These are phyloP conservation scores for Hycleus cichorii DNA, from an alignment of 1,140 invertebrate genomes.

Conservation along the genomic window DNA sequence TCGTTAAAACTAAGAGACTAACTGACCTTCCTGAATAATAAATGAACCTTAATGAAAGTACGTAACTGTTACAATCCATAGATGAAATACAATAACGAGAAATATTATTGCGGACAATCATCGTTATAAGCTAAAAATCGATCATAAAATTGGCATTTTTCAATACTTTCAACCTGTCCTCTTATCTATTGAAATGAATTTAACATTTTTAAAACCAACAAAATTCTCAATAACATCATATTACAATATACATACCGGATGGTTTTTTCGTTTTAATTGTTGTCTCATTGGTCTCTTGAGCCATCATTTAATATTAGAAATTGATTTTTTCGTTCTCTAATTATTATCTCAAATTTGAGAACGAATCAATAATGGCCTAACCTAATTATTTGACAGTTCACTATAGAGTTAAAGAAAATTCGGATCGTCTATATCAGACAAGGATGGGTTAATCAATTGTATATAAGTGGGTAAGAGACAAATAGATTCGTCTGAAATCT, in stretches of 20 bases:
- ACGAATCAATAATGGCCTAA: too few species aligned
- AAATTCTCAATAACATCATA: constrained; percentile 19
- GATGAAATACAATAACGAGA: too few species aligned
- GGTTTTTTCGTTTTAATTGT: constrained; percentile 30
- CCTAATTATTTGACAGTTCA: too few species aligned
- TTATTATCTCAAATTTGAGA: too few species aligned
- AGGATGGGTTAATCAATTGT: too few species aligned
- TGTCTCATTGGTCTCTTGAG: constrained; percentile 23
- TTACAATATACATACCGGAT: constrained; percentile 25
- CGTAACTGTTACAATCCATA: background rate
- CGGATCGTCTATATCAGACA: too few species aligned
- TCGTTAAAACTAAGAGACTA: too few species aligned
- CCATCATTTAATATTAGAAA: constrained; percentile 12
- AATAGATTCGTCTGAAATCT: too few species aligned
- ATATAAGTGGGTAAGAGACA: too few species aligned
- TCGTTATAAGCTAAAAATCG: background rate
- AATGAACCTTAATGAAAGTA: constrained; percentile 4
- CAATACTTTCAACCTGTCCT: background rate
- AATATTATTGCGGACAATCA: too few species aligned
- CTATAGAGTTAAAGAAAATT: too few species aligned
- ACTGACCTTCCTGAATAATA: background rate
- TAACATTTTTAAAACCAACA: background rate
- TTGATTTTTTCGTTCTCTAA: background rate
- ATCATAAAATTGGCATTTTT: constrained; percentile 5
- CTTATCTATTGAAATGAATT: background rate